These are phyloP conservation scores for Drosophila grimshawi DNA, from an alignment of 1,140 invertebrate genomes.

Conservation along the genomic window DNA sequence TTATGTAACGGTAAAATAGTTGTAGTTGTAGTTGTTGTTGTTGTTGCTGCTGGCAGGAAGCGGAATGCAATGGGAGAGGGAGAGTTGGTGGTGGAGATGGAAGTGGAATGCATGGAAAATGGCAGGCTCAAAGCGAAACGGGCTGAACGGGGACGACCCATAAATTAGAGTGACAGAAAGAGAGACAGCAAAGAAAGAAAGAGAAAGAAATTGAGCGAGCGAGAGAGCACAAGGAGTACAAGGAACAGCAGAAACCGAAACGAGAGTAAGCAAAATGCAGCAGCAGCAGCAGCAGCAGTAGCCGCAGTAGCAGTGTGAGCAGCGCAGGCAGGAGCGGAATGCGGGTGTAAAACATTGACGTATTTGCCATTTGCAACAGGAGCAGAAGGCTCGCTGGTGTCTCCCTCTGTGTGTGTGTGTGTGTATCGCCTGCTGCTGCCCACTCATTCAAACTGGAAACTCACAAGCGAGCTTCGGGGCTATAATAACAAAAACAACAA, in stretches of 20 bases:
- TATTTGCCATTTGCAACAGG: conserved; percentile 74
- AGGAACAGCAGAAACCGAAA: neutral
- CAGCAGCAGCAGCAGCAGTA: conserved; percentile 15
- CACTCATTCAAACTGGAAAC: conserved; percentile 27
- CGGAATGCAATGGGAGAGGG: conserved; percentile 33
- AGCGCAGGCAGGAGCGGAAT: neutral
- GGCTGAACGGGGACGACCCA: conserved; percentile 63
- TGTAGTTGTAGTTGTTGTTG: conserved; percentile 40
- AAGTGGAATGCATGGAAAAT: conserved; percentile 60
- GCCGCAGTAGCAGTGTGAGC: conserved; percentile 8
- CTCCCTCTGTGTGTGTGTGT: neutral
- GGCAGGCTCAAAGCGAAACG: conserved; percentile 54
- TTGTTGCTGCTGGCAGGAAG: conserved; percentile 45
- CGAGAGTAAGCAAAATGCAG: conserved; percentile 15
- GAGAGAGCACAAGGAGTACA: conserved; percentile 14
- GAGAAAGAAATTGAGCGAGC: conserved; percentile 1
- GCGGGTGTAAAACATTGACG: conserved; percentile 56
- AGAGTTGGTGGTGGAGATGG: neutral
- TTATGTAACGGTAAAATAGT: conserved; percentile 74
- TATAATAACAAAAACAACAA: conserved; percentile 42
- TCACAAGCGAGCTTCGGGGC: conserved; percentile 46
- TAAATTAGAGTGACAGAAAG: conserved; percentile 69
- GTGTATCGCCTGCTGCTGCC: conserved; percentile 4
- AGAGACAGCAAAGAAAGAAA: neutral
- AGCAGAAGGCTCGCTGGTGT: conserved; percentile 24